Conservation (phyloP, 2,113 vertebrate species). For the Scortum barcoo region DNA sequence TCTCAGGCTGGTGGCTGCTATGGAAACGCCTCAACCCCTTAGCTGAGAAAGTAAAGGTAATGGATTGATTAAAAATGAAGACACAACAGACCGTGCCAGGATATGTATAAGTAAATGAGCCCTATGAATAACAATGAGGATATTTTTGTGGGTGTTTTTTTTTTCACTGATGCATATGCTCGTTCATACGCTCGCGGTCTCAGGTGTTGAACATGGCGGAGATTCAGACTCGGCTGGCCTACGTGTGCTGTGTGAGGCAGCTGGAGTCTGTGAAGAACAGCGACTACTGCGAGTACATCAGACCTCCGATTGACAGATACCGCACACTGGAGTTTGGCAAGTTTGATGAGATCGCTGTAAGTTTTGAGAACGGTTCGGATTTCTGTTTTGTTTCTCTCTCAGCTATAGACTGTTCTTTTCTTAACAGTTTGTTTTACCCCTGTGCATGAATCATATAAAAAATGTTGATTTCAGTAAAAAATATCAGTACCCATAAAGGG, state of each 20-base stretch:
- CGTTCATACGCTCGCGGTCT: neutral
- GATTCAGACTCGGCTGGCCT: conserved; percentile 95
- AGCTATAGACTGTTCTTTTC: neutral
- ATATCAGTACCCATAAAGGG: neutral
- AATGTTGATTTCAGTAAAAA: neutral
- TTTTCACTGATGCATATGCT: conserved; percentile 15
- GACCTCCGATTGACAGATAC: conserved; percentile 93
- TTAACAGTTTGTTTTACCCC: neutral
- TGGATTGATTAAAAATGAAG: conserved; percentile 50
- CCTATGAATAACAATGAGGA: conserved; percentile 26
- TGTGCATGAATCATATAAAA: neutral
- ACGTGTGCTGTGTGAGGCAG: conserved; percentile 96
- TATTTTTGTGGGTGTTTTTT: conserved; percentile 16
- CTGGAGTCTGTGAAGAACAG: conserved; percentile 94
- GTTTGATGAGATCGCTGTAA: conserved; percentile 95
- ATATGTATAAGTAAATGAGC: conserved; percentile 25
- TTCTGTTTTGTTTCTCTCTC: neutral
- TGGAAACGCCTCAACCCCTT: conserved; percentile 97
- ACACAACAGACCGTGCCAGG: conserved; percentile 18
- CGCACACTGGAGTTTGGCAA: conserved; percentile 95
- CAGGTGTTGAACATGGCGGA: conserved; percentile 97
- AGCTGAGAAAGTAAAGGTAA: conserved; percentile 93
- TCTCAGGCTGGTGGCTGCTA: conserved; percentile 97
- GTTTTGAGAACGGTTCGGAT: conserved; percentile 74
- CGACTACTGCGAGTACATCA: conserved; percentile 96